Percentiles rank a stretch among this genome's conserved stretches.
These are phyloP conservation scores for Calonectris borealis DNA, from an alignment of 2,113 vertebrate genomes.

Conservation along the genomic window DNA sequence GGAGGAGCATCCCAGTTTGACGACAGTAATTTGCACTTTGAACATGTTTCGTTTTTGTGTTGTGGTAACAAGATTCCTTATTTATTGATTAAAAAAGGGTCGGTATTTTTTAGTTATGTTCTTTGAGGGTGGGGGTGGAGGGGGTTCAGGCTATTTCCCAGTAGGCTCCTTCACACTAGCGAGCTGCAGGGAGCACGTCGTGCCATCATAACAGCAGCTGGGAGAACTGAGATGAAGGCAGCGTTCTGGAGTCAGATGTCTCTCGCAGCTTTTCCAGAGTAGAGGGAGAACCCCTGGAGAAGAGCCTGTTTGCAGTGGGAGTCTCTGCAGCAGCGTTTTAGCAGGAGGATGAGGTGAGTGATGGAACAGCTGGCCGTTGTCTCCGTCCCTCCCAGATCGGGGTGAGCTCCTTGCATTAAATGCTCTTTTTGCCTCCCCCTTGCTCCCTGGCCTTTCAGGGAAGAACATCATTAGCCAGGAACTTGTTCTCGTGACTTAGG, in stretches of 20 bases:
- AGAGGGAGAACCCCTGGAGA: constrained; percentile 38
- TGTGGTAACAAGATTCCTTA: constrained; percentile 81
- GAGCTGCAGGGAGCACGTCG: constrained; percentile 13
- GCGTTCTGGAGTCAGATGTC: constrained; percentile 11
- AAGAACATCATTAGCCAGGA: constrained; percentile 8
- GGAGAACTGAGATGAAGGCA: constrained; percentile 21
- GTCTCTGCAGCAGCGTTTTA: constrained; percentile 44
- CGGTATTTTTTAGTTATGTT: constrained; percentile 72
- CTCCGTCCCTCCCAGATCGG: background rate
- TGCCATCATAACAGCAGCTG: constrained; percentile 33
- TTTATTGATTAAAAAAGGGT: constrained; percentile 78
- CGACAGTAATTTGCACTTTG: constrained; percentile 83
- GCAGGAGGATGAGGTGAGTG: constrained; percentile 49
- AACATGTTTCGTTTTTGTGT: constrained; percentile 81
- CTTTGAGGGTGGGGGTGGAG: constrained; percentile 45
- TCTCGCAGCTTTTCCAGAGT: constrained; percentile 25
- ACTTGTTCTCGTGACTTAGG: background rate
- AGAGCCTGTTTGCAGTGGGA: constrained; percentile 21
- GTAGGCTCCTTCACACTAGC: constrained; percentile 27
- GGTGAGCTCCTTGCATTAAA: background rate
- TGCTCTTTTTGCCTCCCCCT: background rate
- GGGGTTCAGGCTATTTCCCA: constrained; percentile 55
- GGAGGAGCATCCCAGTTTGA: constrained; percentile 76
- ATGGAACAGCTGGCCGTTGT: background rate
- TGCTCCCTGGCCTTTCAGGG: background rate